Evolutionary conservation across 2,888 invertebrate species (phyloP), one percentile per base, ranked within the genome.

Genomic region (Yponomeuta sedellus): DNA sequence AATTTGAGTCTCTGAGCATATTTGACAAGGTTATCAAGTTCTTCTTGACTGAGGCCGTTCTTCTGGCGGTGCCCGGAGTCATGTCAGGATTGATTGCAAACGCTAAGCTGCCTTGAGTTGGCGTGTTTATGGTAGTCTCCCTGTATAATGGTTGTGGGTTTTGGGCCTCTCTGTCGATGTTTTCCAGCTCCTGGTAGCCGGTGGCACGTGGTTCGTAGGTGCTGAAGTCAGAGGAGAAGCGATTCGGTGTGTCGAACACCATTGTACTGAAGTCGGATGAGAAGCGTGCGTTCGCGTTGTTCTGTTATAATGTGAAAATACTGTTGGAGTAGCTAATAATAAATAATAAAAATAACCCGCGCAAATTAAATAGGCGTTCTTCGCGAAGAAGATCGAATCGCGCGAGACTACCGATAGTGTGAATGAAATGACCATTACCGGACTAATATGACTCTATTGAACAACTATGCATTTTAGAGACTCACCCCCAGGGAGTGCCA

Each of bases 91-190:
- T 72, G 19, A 70, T 74, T 0, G 86, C 78, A 64, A 91, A 92
- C 0, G 85, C 80, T 12, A 88, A 72, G 56, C 75, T 79, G 34
- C 76, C 79, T 20, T 79, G 78, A 0, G 12, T 19, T 1, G 84
- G 84, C 56, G 86, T 88, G 70, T 92, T 88, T 0, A 93, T 83
- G 1, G 92, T 92, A 0, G 92, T 91, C 72, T 92, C 93, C 61
- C 92, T 86, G 70, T 93, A 93, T 61, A 93, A 73, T 0, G 93
- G 92, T 67, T 89, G 89, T 2, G 93, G 92, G 34, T 81, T 79
- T 25, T 82, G 82, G 2, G 71, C 75, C 22, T 78, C 80, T 57
- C 84, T 80, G 52, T 91, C 89, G 66, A 92, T 92, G 68, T 75
- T 83, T 68, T 88, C 87, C 28, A 92, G 70, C 69, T 91, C 91